phyloP scores from a whole-genome alignment of 2,113 vertebrate species.

The Nicator chloris region DNA sequence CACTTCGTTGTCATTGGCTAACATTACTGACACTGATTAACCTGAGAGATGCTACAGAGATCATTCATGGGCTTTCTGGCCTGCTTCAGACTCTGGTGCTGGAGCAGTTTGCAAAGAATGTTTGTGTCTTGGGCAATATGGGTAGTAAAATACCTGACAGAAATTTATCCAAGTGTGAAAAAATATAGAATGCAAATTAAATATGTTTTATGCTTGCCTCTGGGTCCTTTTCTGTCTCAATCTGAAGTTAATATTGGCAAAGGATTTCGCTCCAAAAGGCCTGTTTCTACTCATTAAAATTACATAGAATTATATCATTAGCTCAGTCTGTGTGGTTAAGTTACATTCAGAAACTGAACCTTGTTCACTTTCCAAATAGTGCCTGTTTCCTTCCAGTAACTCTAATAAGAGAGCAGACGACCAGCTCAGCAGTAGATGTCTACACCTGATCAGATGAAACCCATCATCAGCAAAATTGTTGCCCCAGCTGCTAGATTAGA shows the following conservation, averaged over 20 bases:
- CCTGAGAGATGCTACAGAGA: neutral
- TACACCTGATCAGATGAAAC: neutral
- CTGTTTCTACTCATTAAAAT: slow-evolving; percentile 18
- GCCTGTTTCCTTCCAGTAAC: neutral
- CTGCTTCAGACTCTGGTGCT: neutral
- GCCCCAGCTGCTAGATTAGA: neutral
- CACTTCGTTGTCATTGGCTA: neutral
- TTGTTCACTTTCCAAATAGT: neutral
- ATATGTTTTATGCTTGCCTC: neutral
- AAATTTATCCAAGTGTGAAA: neutral
- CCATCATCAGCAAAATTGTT: neutral
- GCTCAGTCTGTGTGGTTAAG: neutral
- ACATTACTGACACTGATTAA: neutral
- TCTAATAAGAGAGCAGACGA: neutral
- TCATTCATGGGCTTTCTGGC: neutral
- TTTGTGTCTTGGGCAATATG: neutral
- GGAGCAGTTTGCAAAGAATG: neutral
- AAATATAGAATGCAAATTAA: neutral
- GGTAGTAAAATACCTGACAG: neutral
- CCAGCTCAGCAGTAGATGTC: neutral
- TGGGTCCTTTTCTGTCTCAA: neutral
- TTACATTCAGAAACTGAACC: neutral
- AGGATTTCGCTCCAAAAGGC: neutral
- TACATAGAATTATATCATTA: neutral
- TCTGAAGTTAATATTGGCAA: neutral